phyloP scores from a whole-genome alignment of 1,140 invertebrate genomes.

The Leptinotarsa undecemlineata region DNA sequence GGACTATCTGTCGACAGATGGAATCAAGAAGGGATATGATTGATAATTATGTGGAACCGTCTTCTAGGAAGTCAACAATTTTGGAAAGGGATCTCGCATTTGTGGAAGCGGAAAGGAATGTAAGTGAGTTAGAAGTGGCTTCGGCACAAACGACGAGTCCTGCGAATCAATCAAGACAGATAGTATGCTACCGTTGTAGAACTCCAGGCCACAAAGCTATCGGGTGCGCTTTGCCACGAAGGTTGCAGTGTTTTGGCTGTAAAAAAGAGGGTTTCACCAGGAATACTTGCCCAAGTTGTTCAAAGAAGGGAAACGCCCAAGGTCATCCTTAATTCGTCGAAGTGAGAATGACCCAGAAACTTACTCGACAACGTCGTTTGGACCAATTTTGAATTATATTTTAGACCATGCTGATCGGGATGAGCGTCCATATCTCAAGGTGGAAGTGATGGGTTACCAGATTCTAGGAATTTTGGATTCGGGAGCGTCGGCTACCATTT shows the following conservation, averaged over 20 bases:
- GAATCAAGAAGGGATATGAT: constrained; percentile 20
- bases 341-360: background rate
- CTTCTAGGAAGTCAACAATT: background rate
- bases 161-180: background rate
- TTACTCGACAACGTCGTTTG: background rate
- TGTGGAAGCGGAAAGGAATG: background rate
- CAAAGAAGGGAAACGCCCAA: constrained; percentile 13
- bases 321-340: constrained; percentile 13
- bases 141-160: background rate
- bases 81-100: constrained; percentile 8
- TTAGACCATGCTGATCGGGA: constrained; percentile 18
- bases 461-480: constrained; percentile 30
- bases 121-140: background rate
- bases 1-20: constrained; percentile 24
- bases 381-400: constrained; percentile 21
- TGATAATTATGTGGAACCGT: constrained; percentile 19
- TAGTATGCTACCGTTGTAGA: constrained; percentile 13
- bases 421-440: constrained; percentile 18
- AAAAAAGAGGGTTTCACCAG: constrained; percentile 10
- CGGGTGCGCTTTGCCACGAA: background rate
- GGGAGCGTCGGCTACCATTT: constrained; percentile 21
- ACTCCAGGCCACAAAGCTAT: constrained; percentile 8
- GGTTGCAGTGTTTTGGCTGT: constrained; percentile 1
- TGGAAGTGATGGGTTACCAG: constrained; percentile 7
- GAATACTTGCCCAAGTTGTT: constrained; percentile 11